These are phyloP conservation scores for Campoletis sonorensis DNA, from an alignment of 1,140 invertebrate genomes.

Conservation along the genomic window DNA sequence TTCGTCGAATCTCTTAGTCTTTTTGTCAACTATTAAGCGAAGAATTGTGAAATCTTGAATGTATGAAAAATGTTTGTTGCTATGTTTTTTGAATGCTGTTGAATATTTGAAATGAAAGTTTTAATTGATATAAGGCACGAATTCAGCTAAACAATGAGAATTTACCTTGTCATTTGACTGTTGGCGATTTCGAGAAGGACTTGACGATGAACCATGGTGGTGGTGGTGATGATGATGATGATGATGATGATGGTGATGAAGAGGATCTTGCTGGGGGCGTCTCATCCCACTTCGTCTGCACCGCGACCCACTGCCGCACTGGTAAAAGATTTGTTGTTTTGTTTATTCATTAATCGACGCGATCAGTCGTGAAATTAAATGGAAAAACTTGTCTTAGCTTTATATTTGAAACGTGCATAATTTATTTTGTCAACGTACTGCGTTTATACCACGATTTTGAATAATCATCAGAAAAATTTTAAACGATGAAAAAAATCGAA, in stretches of 20 bases:
- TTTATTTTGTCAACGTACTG: not conserved
- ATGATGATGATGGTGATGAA: constrained; percentile 69
- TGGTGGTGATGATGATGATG: constrained; percentile 61
- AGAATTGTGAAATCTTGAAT: too few species aligned
- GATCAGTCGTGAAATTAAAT: constrained; percentile 28
- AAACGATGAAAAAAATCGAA: not conserved
- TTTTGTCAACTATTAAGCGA: too few species aligned
- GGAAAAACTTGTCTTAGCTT: constrained; percentile 4
- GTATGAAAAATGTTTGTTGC: too few species aligned
- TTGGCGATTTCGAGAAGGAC: constrained; percentile 63
- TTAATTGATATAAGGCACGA: not conserved
- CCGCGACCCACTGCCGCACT: constrained; percentile 76
- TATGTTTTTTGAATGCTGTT: too few species aligned
- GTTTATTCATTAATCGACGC: constrained; percentile 28
- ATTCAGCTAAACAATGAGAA: not conserved
- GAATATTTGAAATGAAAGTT: too few species aligned
- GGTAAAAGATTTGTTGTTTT: constrained; percentile 33
- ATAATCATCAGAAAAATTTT: not conserved
- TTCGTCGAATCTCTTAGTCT: too few species aligned
- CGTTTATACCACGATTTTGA: not conserved
- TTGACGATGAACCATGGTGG: constrained; percentile 64
- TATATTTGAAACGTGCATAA: not conserved
- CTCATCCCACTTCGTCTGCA: constrained; percentile 76
- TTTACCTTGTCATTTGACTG: constrained; percentile 67
- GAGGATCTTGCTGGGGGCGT: constrained; percentile 73